Evolutionary conservation across 2,888 invertebrate species (phyloP).

Genomic region (Agrotis ipsilon): DNA sequence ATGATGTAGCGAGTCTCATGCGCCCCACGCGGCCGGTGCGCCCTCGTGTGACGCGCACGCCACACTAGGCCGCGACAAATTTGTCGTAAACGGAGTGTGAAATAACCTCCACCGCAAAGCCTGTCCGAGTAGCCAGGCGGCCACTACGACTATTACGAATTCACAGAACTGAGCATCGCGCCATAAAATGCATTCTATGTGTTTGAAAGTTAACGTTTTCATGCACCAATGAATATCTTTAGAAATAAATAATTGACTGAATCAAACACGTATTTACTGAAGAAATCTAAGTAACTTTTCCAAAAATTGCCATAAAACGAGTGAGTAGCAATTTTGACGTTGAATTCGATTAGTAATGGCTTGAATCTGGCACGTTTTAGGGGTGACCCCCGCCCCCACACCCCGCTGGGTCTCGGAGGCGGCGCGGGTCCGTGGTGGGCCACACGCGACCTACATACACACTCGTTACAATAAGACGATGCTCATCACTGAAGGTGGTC

Average conservation of each 20-base stretch:
- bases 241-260: too few species aligned
- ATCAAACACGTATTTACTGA: constrained; percentile 5
- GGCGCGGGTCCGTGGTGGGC: constrained; percentile 22
- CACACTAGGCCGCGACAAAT: not conserved
- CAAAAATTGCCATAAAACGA: constrained; percentile 1
- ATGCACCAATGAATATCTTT: not conserved
- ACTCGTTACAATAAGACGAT: constrained; percentile 50
- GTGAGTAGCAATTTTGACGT: constrained; percentile 19
- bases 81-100: constrained; percentile 26
- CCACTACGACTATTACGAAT: not conserved
- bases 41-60: not conserved
- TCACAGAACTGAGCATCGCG: not conserved
- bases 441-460: constrained; percentile 53
- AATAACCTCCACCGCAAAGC: constrained; percentile 19
- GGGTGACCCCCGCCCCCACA: not conserved
- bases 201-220: constrained; percentile 1
- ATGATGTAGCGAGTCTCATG: not conserved
- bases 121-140: not conserved
- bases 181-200: not conserved
- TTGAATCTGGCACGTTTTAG: constrained; percentile 34
- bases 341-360: constrained; percentile 45
- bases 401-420: not conserved
- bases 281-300: not conserved
- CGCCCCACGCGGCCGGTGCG: not conserved
- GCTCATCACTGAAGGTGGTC: constrained; percentile 32